A percentile compares a stretch with the other conserved stretches of the same genome.
Conservation (phyloP, 2,113 vertebrate genomes). For the Ptilonorhynchus violaceus region DNA sequence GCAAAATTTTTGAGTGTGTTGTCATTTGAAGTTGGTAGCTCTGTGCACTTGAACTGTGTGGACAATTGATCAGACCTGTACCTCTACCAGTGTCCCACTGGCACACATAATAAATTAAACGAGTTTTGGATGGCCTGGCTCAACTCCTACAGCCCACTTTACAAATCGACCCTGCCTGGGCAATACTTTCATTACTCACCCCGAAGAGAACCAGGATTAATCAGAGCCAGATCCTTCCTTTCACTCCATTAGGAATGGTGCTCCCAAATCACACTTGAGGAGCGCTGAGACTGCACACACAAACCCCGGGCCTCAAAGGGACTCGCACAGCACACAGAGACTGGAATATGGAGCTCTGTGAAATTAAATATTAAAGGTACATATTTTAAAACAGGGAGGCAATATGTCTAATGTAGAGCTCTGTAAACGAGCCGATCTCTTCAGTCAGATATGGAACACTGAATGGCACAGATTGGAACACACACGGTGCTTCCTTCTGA, state of each 20-base stretch:
- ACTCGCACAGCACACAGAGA: background rate
- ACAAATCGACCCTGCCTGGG: conserved; percentile 11
- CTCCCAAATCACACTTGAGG: conserved; percentile 11
- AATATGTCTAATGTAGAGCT: conserved; percentile 29
- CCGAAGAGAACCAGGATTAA: conserved; percentile 35
- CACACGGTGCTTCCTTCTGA: background rate
- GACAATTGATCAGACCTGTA: background rate
- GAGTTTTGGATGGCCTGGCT: background rate
- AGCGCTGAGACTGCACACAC: background rate
- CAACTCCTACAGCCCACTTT: background rate
- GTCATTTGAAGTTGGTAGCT: background rate
- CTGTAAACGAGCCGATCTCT: conserved; percentile 18
- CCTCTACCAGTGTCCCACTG: background rate
- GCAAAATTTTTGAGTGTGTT: background rate
- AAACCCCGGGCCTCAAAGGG: conserved; percentile 31
- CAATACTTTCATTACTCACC: conserved; percentile 25
- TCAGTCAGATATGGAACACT: background rate
- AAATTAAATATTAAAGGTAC: conserved; percentile 31
- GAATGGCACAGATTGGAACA: background rate
- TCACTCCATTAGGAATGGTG: conserved; percentile 25
- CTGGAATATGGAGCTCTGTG: conserved; percentile 3
- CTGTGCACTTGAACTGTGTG: background rate
- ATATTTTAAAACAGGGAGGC: conserved; percentile 31
- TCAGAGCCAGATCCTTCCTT: conserved; percentile 10
- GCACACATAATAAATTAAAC: background rate